A percentile compares a stretch with the other conserved stretches of the same genome.
phyloP scores from a whole-genome alignment of 2,797 vertebrate species.

The Periophthalmus magnuspinnatus region DNA sequence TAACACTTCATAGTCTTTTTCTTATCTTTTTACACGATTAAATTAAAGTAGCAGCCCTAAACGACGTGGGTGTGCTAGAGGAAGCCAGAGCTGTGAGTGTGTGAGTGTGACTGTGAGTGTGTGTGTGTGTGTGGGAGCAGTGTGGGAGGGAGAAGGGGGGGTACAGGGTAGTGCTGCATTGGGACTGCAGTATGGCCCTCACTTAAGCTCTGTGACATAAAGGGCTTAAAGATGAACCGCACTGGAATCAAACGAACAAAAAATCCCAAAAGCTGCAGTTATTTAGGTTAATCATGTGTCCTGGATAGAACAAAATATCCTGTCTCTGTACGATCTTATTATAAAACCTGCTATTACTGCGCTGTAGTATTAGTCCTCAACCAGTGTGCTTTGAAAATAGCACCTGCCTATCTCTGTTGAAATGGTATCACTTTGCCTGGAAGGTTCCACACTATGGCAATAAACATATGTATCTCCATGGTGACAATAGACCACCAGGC shows the following conservation, averaged over 20 bases:
- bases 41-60: conserved; percentile 26
- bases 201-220: conserved; percentile 18
- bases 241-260: background rate
- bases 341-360: no score
- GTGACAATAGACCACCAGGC: no score
- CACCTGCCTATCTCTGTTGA: no score
- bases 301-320: background rate
- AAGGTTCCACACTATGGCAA: no score
- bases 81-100: background rate
- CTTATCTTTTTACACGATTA: conserved; percentile 24
- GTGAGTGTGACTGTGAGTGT: no score
- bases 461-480: no score
- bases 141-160: background rate
- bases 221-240: background rate
- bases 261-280: background rate
- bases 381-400: no score
- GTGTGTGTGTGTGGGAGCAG: conserved; percentile 8
- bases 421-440: no score
- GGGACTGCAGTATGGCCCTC: conserved; percentile 48
- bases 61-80: background rate
- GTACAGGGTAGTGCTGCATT: conserved; percentile 41
- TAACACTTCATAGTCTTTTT: conserved; percentile 9
- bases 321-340: no score
- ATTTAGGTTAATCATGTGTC: background rate
- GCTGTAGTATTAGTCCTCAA: no score